A percentile compares a stretch with the other conserved stretches of the same genome.
These are phyloP conservation scores for Varanus salvator DNA, from an alignment of 2,113 vertebrate genomes.

Conservation along the genomic window DNA sequence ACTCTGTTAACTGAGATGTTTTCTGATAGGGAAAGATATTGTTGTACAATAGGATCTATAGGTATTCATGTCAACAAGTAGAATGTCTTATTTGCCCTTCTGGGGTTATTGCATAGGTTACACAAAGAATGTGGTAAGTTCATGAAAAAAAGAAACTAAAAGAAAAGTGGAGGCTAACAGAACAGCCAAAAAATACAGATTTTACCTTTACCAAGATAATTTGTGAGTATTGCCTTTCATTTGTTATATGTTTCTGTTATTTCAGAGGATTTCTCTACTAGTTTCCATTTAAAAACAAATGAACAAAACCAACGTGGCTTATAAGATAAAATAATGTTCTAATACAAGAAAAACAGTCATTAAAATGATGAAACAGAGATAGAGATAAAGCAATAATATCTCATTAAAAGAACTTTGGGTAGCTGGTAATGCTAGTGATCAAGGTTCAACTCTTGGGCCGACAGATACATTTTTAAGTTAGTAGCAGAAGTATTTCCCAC, in stretches of 20 bases:
- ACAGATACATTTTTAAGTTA: too few species aligned
- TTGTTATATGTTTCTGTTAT: background rate
- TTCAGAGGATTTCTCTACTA: too few species aligned
- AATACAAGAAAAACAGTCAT: too few species aligned
- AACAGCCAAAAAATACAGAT: conserved; percentile 32
- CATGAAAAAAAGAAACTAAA: conserved; percentile 72
- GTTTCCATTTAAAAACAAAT: too few species aligned
- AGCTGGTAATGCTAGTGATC: too few species aligned
- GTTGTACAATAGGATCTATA: conserved; percentile 65
- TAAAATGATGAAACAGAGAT: too few species aligned
- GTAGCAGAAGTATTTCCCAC: too few species aligned
- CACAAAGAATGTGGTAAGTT: conserved; percentile 69
- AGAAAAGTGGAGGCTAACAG: conserved; percentile 23
- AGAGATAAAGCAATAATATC: too few species aligned
- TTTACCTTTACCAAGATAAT: conserved; percentile 50
- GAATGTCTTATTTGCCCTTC: conserved; percentile 75
- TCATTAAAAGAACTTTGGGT: too few species aligned
- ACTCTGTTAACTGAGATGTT: conserved; percentile 64
- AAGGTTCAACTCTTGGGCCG: too few species aligned
- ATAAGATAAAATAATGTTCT: too few species aligned
- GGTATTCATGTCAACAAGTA: conserved; percentile 79
- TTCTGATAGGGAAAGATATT: conserved; percentile 62
- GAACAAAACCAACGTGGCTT: too few species aligned
- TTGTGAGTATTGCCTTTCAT: conserved; percentile 22
- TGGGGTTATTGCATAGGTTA: conserved; percentile 70